A percentile compares a stretch with the other conserved stretches of the same genome.
phyloP scores from a whole-genome alignment of 1,140 invertebrate species.

The Drosophila albomicans region DNA sequence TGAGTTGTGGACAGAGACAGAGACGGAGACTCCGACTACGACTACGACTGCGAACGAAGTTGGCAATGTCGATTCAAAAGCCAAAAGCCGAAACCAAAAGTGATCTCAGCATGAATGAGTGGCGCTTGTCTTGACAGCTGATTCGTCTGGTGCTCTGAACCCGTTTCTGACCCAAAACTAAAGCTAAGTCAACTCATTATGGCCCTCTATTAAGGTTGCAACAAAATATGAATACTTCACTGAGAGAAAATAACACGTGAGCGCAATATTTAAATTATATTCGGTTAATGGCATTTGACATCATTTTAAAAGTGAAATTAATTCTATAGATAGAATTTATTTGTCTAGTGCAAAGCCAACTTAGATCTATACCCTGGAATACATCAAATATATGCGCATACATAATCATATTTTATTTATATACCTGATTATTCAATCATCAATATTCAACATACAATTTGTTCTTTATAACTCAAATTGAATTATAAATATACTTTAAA shows the following conservation, averaged over 20 bases:
- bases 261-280: background rate
- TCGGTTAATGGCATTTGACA: too few species aligned
- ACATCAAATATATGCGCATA: too few species aligned
- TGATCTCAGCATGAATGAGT: constrained; percentile 59
- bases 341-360: too few species aligned
- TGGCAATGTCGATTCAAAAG: constrained; percentile 28
- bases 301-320: too few species aligned
- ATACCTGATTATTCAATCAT: too few species aligned
- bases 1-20: constrained; percentile 5
- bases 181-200: background rate
- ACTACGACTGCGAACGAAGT: background rate
- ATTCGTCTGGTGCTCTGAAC: constrained; percentile 67
- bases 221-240: constrained; percentile 1
- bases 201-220: background rate
- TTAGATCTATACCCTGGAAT: too few species aligned
- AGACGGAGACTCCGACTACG: background rate
- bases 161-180: constrained; percentile 54
- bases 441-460: too few species aligned
- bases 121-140: constrained; percentile 67
- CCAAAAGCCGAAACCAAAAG: constrained; percentile 45
- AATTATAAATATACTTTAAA: too few species aligned
- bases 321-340: too few species aligned
- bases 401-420: too few species aligned
- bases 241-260: background rate
- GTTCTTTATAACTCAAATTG: too few species aligned